Percentiles rank a stretch among this genome's conserved stretches.
Evolutionary conservation across 2,797 vertebrate genomes (phyloP).

Genomic region (Gastrophryne carolinensis): DNA sequence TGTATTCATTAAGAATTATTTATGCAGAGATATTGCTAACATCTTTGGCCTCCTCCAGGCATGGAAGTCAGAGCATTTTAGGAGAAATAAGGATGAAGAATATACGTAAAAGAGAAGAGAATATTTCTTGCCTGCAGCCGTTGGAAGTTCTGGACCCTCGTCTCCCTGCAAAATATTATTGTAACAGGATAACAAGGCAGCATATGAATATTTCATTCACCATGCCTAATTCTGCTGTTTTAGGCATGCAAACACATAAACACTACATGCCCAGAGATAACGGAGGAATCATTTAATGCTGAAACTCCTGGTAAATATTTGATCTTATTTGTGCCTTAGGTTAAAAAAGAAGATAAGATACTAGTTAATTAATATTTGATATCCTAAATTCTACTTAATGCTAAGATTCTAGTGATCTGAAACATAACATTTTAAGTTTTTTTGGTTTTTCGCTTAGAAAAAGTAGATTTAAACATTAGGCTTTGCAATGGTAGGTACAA

Average conservation of each 20-base stretch:
- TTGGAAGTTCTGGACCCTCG: not conserved
- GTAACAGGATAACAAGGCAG: not conserved
- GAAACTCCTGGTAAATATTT: not conserved
- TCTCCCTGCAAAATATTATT: constrained; percentile 28
- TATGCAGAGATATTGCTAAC: constrained; percentile 33
- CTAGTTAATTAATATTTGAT: not conserved
- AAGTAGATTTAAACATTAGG: too few relatives aligned
- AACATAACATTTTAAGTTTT: too few relatives aligned
- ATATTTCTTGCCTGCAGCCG: not conserved
- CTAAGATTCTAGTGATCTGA: too few relatives aligned
- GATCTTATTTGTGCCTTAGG: not conserved
- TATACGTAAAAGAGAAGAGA: not conserved
- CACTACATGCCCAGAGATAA: not conserved
- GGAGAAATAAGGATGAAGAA: not conserved
- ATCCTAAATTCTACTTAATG: too few relatives aligned
- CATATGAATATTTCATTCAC: not conserved
- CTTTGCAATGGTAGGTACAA: too few relatives aligned
- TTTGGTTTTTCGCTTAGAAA: too few relatives aligned
- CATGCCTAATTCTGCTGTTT: not conserved
- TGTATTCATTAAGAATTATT: constrained; percentile 30
- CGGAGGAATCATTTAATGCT: not conserved
- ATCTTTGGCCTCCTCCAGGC: constrained; percentile 23
- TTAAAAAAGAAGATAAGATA: not conserved
- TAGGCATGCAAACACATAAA: not conserved
- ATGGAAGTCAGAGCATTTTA: not conserved